Base-by-base conservation (phyloP, 2,113 vertebrate genomes). In the Garra rufa region DNA sequence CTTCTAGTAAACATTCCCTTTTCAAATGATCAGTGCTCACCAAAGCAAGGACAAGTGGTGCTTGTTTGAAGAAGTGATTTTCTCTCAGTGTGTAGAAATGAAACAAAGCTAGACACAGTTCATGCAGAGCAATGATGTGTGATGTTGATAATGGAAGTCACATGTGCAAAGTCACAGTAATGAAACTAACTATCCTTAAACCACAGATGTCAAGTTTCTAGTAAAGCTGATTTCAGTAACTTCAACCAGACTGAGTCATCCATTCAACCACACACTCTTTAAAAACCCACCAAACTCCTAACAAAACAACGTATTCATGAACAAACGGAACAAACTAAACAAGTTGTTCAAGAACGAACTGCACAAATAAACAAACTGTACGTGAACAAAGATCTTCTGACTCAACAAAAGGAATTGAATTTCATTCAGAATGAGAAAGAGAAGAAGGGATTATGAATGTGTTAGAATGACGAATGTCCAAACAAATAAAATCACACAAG, bases 51-150 rank as follows among this genome's bases (percentile, higher is more conserved):
- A 13, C 69, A 71, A 44, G 69, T 14, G 69, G 69, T 26, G 10
- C 41, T 71, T 44, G 10, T 44, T 24, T 1, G 21, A n/a, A 71
- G 41, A 71, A 14, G 21, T 8, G 11, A 71, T 24, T 44, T 71
- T 71, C 6, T 71, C n/a, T 44, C 69, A 44, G 69, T 24, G 41
- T 71, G 69, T 71, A 71, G 24, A 71, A 71, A 14, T 71, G 41
- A 71, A 71, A 71, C 69, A 3, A 6, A 44, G 21, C 11, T 11
- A 71, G 11, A 44, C 21, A 43, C 69, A 44, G 69, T 71, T 71
- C 41, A 15, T 71, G 69, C 69, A 71, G 69, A 71, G 69, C 69
- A 71, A 71, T 21, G 41, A 24, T 44, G 69, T 41, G 1, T 44
- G 41, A 24, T 44, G 69, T 44, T 24, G 69, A 71, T 24, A 21